Percentiles rank a stretch among this genome's conserved stretches.
These are phyloP conservation scores for Synanthedon formicaeformis DNA, from an alignment of 2,888 invertebrate genomes.

Conservation along the genomic window DNA sequence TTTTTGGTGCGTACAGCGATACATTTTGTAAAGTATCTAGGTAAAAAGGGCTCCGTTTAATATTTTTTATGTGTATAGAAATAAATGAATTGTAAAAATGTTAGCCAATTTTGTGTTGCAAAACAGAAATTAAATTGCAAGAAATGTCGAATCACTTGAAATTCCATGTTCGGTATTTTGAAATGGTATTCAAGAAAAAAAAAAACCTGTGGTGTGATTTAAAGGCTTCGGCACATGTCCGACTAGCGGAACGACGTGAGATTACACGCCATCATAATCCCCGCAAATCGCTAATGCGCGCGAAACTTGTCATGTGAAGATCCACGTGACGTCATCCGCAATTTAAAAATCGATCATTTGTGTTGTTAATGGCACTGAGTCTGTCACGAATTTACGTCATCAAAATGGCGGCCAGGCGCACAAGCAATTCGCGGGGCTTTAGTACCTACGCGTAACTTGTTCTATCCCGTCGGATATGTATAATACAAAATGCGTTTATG, in stretches of 20 bases:
- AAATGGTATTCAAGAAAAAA: constrained; percentile 1
- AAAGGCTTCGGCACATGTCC: too few species aligned
- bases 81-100: constrained; percentile 19
- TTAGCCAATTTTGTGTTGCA: constrained; percentile 7
- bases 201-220: not conserved
- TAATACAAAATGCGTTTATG: too few species aligned
- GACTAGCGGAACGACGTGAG: constrained; percentile 4
- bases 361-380: too few species aligned
- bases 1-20: constrained; percentile 10
- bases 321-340: too few species aligned
- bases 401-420: too few species aligned
- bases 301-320: too few species aligned
- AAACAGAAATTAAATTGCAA: constrained; percentile 8
- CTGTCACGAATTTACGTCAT: too few species aligned
- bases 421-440: not conserved
- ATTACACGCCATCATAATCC: constrained; percentile 2
- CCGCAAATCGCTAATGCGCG: too few species aligned
- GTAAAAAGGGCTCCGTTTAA: constrained; percentile 39
- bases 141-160: constrained; percentile 5
- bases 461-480: too few species aligned
- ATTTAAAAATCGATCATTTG: too few species aligned
- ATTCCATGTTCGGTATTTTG: constrained; percentile 13
- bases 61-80: constrained; percentile 52
- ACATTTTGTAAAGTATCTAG: constrained; percentile 33
- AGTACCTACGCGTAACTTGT: too few species aligned